Conservation (phyloP, 2,797 vertebrate genomes). For the Prionace glauca region DNA sequence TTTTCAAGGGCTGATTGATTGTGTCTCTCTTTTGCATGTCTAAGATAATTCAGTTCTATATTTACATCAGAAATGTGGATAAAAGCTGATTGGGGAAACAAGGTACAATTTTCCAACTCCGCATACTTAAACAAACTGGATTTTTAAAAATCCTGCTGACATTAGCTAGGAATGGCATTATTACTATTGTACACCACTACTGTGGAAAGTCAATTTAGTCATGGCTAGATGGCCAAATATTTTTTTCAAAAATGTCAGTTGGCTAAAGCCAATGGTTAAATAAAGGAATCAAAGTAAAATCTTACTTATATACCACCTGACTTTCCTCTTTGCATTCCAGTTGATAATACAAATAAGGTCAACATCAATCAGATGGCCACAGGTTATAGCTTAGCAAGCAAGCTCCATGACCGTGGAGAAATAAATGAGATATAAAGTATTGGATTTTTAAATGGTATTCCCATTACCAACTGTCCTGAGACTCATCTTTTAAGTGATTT, state of each 20-base stretch:
- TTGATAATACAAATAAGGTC: neutral
- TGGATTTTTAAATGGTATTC: neutral
- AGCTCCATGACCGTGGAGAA: neutral
- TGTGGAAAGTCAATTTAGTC: neutral
- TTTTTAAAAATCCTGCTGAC: neutral
- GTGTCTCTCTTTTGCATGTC: neutral
- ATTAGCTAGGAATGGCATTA: neutral
- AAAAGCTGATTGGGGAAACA: neutral
- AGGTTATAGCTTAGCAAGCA: neutral
- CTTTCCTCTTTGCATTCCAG: neutral
- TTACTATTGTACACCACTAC: too few relatives aligned
- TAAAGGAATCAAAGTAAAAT: neutral
- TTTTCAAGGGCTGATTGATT: neutral
- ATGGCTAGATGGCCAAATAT: neutral
- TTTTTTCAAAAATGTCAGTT: too few relatives aligned
- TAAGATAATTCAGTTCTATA: constrained; percentile 1
- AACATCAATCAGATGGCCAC: neutral
- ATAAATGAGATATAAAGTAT: neutral
- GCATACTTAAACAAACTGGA: neutral
- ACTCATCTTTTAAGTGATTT: neutral
- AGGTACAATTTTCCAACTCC: neutral
- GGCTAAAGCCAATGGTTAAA: neutral
- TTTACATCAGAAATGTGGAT: neutral
- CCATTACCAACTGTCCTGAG: neutral
- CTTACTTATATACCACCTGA: neutral